Percentiles rank a stretch among this genome's conserved stretches.
Evolutionary conservation across 1,140 invertebrate species (phyloP).

Genomic region (Trachelipus rathkii): DNA sequence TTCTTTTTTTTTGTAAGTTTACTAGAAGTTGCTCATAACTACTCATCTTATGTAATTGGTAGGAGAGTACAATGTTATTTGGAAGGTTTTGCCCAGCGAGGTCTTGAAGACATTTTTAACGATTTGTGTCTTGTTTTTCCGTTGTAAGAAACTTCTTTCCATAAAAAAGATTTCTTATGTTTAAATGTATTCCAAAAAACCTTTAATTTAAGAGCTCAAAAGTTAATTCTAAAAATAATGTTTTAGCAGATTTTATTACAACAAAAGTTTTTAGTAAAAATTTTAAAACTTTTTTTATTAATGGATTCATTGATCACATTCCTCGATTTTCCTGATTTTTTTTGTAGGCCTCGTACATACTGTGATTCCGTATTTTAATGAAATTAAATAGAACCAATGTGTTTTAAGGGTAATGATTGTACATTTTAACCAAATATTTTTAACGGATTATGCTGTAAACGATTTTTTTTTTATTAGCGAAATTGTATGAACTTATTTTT

Average conservation of each 20-base stretch:
- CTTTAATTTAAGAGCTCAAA: not conserved
- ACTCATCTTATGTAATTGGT: not conserved
- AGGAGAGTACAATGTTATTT: not conserved
- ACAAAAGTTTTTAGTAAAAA: not conserved
- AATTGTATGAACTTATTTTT: constrained; percentile 3
- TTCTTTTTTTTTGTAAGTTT: not conserved
- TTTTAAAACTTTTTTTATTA: not conserved
- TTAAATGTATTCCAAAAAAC: not conserved
- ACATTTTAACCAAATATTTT: not conserved
- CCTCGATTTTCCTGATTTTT: too few species aligned
- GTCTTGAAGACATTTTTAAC: not conserved
- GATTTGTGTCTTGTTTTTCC: not conserved
- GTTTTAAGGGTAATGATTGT: constrained; percentile 7
- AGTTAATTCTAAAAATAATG: not conserved
- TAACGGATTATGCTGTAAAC: not conserved
- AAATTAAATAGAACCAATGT: too few species aligned
- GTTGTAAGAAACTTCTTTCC: not conserved
- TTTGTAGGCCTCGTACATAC: not conserved
- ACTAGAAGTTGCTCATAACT: not conserved
- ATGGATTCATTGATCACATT: not conserved
- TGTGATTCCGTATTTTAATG: not conserved
- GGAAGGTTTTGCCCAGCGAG: not conserved
- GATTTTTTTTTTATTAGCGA: not conserved
- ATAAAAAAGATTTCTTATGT: not conserved
- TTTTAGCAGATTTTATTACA: not conserved